Percentiles rank a stretch among this genome's conserved stretches.
phyloP scores from a whole-genome alignment of 2,797 vertebrate genomes.

The Poecilia picta region DNA sequence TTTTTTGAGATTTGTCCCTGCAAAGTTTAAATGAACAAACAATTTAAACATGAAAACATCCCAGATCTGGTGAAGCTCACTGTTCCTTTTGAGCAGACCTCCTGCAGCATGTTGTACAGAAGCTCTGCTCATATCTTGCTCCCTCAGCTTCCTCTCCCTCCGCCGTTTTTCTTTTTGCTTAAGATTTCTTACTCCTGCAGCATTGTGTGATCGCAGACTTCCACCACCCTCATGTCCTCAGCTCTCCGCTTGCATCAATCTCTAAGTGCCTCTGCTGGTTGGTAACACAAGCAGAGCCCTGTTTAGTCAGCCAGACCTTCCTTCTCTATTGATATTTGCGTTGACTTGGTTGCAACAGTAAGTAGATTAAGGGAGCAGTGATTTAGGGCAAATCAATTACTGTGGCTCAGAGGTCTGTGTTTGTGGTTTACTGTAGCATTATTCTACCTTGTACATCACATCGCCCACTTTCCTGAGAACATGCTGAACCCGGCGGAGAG shows the following conservation, averaged over 20 bases:
- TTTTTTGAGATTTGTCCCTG: too few species aligned
- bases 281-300: slow-evolving; percentile 14
- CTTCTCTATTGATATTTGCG: slow-evolving; percentile 53
- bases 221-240: neutral
- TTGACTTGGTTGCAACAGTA: slow-evolving; percentile 64
- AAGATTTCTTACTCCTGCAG: neutral
- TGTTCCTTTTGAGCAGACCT: neutral
- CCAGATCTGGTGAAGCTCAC: neutral
- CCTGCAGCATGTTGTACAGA: neutral
- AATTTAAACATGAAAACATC: neutral
- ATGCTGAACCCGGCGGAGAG: slow-evolving; percentile 24
- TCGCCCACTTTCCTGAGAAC: slow-evolving; percentile 24
- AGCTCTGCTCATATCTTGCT: neutral
- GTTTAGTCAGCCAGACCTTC: slow-evolving; percentile 40
- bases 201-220: slow-evolving; percentile 13
- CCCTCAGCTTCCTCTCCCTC: neutral
- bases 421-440: slow-evolving; percentile 33
- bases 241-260: slow-evolving; percentile 4
- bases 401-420: slow-evolving; percentile 59
- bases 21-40: neutral
- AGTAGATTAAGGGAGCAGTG: slow-evolving; percentile 67
- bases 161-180: neutral
- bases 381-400: slow-evolving; percentile 76
- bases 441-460: slow-evolving; percentile 37
- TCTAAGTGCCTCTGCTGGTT: slow-evolving; percentile 13